Evolutionary conservation across 2,113 vertebrate genomes (phyloP).

Genomic region (Halcyon malimbica): DNA sequence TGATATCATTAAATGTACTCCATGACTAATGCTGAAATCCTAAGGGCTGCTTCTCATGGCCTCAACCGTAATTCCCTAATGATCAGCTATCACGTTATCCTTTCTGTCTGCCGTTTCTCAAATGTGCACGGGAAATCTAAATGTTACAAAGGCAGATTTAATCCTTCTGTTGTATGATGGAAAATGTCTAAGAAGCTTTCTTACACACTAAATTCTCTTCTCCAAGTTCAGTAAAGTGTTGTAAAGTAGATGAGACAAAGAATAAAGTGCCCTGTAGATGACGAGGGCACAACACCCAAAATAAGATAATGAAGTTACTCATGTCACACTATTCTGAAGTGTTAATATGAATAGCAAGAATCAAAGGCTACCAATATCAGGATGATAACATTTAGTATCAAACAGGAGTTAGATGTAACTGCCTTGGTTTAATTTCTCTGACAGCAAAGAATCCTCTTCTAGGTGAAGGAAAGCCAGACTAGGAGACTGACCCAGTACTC

Average conservation of each 20-base stretch:
- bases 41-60: slow-evolving; percentile 10
- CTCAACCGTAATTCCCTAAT: not conserved
- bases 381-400: not conserved
- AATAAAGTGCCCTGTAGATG: not conserved
- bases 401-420: not conserved
- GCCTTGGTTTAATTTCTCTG: not conserved
- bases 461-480: not conserved
- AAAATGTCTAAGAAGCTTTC: not conserved
- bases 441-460: not conserved
- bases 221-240: not conserved
- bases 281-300: not conserved
- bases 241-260: not conserved
- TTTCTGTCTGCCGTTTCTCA: not conserved
- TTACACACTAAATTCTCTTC: not conserved
- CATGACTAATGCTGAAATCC: slow-evolving; percentile 25
- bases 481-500: not conserved
- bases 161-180: not conserved
- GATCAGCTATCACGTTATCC: not conserved
- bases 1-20: not conserved
- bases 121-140: not conserved
- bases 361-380: not conserved
- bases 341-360: not conserved
- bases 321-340: not conserved
- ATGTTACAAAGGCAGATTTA: not conserved
- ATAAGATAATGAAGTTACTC: not conserved